Percentiles rank a stretch among this genome's conserved stretches.
Conservation (phyloP, 2,797 vertebrate genomes). For the Muscicapa comitata region DNA sequence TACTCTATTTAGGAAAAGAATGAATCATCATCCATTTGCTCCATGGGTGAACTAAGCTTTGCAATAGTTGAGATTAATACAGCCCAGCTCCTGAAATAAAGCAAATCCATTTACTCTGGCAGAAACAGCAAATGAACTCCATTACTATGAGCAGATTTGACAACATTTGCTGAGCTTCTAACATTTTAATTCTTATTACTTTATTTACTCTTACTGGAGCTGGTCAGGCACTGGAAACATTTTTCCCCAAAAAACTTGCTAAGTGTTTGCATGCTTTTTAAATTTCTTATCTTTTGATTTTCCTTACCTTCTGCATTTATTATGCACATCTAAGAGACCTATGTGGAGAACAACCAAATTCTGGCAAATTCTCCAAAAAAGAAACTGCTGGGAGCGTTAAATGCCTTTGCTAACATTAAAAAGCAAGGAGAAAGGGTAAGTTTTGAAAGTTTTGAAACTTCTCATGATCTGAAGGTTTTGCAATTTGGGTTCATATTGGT, state of each 20-base stretch:
- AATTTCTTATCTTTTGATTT: neutral
- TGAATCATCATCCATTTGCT: conserved; percentile 28
- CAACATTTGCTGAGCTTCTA: conserved; percentile 7
- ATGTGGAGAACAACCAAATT: neutral
- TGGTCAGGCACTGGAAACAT: neutral
- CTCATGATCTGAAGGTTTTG: neutral
- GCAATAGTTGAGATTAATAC: neutral
- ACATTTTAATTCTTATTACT: neutral
- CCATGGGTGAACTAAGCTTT: neutral
- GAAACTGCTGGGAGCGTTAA: neutral
- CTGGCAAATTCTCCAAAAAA: neutral
- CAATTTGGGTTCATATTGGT: neutral
- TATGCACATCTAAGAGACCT: neutral
- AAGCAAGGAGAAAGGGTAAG: neutral
- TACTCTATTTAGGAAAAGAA: neutral
- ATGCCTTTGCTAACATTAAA: neutral
- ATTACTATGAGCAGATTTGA: neutral
- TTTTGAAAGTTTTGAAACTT: neutral
- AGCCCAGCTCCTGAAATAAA: neutral
- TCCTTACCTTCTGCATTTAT: neutral
- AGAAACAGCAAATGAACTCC: neutral
- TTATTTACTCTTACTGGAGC: neutral
- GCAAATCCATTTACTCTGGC: neutral
- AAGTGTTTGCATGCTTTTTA: neutral
- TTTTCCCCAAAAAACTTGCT: neutral